Conservation (phyloP, 2,888 invertebrate species). For the Drosophila infuscata region DNA sequence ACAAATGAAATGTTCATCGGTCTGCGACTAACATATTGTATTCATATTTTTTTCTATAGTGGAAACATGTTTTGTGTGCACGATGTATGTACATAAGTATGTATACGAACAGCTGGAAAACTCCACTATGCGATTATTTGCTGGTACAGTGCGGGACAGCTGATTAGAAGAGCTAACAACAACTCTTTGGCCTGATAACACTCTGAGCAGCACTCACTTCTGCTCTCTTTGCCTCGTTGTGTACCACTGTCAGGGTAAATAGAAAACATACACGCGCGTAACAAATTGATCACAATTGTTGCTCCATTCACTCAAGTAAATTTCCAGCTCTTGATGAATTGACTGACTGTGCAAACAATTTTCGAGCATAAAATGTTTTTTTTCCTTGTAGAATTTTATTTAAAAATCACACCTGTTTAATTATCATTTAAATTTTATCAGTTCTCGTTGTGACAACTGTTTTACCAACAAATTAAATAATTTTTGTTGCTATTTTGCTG, state of each 20-base stretch:
- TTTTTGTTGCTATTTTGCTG: constrained; percentile 6
- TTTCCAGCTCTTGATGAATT: constrained; percentile 22
- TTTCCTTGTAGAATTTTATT: background rate
- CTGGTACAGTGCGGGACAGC: constrained; percentile 26
- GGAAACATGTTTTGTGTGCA: constrained; percentile 63
- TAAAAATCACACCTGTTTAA: constrained; percentile 49
- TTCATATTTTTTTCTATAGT: constrained; percentile 10
- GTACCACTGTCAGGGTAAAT: constrained; percentile 26
- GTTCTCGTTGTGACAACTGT: constrained; percentile 28
- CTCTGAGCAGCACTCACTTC: background rate
- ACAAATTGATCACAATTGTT: constrained; percentile 24
- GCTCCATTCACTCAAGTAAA: constrained; percentile 9
- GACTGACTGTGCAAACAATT: constrained; percentile 17
- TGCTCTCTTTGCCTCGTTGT: constrained; percentile 8
- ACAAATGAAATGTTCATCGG: constrained; percentile 42
- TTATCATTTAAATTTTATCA: constrained; percentile 40
- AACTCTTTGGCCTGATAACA: constrained; percentile 5
- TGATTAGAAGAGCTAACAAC: constrained; percentile 27
- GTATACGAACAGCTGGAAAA: constrained; percentile 42
- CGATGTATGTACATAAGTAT: constrained; percentile 23
- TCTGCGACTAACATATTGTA: constrained; percentile 22
- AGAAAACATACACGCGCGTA: constrained; percentile 4
- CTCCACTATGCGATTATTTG: constrained; percentile 19
- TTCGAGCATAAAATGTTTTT: constrained; percentile 18
- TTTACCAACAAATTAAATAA: constrained; percentile 12